Conservation (phyloP, 2,888 invertebrate genomes). For the Caenorhabditis zanzibari region DNA sequence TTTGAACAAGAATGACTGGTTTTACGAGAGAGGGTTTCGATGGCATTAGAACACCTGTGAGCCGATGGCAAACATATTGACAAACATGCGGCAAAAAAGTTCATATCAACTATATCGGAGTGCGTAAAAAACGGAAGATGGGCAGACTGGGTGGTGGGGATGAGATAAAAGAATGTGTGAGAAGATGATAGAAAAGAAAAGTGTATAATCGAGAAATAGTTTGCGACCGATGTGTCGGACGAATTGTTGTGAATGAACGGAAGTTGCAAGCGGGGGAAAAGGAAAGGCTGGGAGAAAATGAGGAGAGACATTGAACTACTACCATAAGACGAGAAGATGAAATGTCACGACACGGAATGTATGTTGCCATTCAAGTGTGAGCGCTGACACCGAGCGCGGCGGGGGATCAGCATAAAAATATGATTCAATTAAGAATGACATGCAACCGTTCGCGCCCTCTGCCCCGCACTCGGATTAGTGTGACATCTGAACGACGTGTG, state of each 20-base stretch:
- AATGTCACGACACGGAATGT: slow-evolving; percentile 60
- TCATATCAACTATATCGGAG: slow-evolving; percentile 52
- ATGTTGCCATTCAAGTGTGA: slow-evolving; percentile 61
- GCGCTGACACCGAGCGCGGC: slow-evolving; percentile 38
- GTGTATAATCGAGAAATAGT: slow-evolving; percentile 66
- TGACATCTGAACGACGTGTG: slow-evolving; percentile 55
- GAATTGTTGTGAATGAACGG: slow-evolving; percentile 69
- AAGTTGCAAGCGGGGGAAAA: slow-evolving; percentile 61
- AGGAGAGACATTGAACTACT: slow-evolving; percentile 64
- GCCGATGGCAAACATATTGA: slow-evolving; percentile 36
- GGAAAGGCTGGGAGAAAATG: slow-evolving; percentile 53
- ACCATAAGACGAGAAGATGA: slow-evolving; percentile 59
- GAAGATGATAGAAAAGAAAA: slow-evolving; percentile 52
- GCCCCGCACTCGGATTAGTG: slow-evolving; percentile 54
- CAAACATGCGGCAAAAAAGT: slow-evolving; percentile 48
- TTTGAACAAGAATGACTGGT: slow-evolving; percentile 35
- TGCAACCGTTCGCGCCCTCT: slow-evolving; percentile 48
- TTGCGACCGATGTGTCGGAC: slow-evolving; percentile 57
- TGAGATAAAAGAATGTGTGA: slow-evolving; percentile 43
- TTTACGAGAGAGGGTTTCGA: slow-evolving; percentile 38
- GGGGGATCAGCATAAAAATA: slow-evolving; percentile 66
- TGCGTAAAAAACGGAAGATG: slow-evolving; percentile 47
- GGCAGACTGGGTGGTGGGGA: background rate
- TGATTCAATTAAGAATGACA: slow-evolving; percentile 65
- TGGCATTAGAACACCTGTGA: slow-evolving; percentile 54